Evolutionary conservation across 2,797 vertebrate species (phyloP).

Genomic region (Pristis pectinata): DNA sequence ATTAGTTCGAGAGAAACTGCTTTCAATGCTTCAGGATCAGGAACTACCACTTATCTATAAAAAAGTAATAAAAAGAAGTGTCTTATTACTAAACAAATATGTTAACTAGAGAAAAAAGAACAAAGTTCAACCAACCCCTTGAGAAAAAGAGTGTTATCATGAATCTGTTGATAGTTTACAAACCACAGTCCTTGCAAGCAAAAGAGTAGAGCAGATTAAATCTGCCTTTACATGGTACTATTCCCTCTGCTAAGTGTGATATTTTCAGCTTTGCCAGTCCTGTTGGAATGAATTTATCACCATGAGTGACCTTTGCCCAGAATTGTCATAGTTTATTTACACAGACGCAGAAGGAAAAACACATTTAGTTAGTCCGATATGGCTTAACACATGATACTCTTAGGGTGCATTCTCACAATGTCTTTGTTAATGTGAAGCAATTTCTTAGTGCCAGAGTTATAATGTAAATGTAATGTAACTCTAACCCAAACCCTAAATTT

Average conservation of each 20-base stretch:
- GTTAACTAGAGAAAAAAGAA: background rate
- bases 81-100: background rate
- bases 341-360: background rate
- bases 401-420: background rate
- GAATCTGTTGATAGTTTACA: slow-evolving; percentile 4
- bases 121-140: background rate
- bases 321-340: background rate
- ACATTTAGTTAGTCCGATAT: background rate
- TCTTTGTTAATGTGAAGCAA: background rate
- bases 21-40: background rate
- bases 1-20: slow-evolving; percentile 1
- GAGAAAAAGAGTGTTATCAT: background rate
- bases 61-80: slow-evolving; percentile 23
- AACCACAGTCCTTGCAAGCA: background rate
- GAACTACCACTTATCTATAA: background rate
- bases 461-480: background rate
- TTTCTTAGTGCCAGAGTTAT: background rate
- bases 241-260: background rate
- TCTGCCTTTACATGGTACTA: background rate
- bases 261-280: slow-evolving; percentile 3
- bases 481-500: background rate
- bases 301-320: background rate
- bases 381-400: background rate
- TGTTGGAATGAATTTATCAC: background rate
- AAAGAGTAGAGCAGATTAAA: background rate